Base-by-base conservation (phyloP, 2,113 vertebrate species). In the Lates calcarifer region DNA sequence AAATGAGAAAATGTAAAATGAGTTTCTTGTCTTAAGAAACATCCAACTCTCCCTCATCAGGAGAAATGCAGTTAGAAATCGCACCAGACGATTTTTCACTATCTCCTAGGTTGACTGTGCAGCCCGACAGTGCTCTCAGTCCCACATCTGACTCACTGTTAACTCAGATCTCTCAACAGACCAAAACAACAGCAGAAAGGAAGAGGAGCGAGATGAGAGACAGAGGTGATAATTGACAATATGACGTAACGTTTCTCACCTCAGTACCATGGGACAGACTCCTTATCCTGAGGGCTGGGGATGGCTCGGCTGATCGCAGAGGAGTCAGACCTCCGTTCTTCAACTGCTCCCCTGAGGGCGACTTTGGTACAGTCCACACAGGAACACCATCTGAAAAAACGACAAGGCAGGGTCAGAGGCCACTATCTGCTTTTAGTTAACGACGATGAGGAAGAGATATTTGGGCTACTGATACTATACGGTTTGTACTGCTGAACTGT, bases 341-440 rank as follows among this genome's bases (percentile, higher is more conserved):
- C 94, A 97, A 89, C 83, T 94, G 95, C 71, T 97, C 96, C 87
- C 94, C 92, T 47, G 97, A 97, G 80, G 96, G 95, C 0, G 97
- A 97, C 94, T 97, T 97, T 93, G 97, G 94, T 70, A 96, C 96
- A 61, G 95, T 95, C 97, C 97, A 99, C 93, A 96, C 96, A 91
- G 97, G 94, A 90, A 94, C 93, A 94, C 90, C 96, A 92, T 98
- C 98, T 99, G 93, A 89, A 95, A 94, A 58, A 85, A 95, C 37
- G 91, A 82, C 51, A 86, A 51, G 31, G 57, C 58, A 35, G 49
- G 7, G 77, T 91, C 83, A 91, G 41, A 67, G 85, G 12, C 31
- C 11, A 17, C 11, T 29, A 39, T 14, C 1, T 5, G 31, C 68
- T 51, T 69, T 37, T 3, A 43, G 20, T 51, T 37, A 37, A 61